phyloP scores from a whole-genome alignment of 2,888 invertebrate species.

The Eueremaeus valkanovi region DNA sequence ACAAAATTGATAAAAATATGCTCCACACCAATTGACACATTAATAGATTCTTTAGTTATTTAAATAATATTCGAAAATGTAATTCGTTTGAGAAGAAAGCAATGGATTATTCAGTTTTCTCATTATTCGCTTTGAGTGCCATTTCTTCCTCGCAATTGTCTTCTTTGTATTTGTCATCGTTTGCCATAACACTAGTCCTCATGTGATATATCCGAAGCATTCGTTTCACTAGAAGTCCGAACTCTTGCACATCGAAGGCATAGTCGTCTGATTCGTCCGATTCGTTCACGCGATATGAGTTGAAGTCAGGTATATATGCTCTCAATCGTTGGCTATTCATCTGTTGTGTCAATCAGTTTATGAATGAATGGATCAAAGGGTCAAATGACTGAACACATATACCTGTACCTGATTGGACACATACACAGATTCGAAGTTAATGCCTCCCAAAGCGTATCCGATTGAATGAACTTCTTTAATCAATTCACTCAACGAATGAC shows the following conservation, averaged over 20 bases:
- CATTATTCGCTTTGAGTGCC: too few relatives aligned
- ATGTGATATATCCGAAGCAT: constrained; percentile 49
- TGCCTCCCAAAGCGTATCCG: constrained; percentile 49
- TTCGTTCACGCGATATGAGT: constrained; percentile 47
- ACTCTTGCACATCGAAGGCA: constrained; percentile 49
- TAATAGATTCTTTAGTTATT: too few relatives aligned
- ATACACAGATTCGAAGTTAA: constrained; percentile 48
- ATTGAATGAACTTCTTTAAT: constrained; percentile 47
- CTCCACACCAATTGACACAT: too few relatives aligned
- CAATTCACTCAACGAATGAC: constrained; percentile 46
- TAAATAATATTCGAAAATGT: too few relatives aligned
- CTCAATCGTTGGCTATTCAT: constrained; percentile 43
- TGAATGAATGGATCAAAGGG: neutral
- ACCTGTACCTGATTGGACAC: constrained; percentile 45
- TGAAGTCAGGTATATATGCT: constrained; percentile 49
- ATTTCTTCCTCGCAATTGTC: neutral
- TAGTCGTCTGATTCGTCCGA: constrained; percentile 47
- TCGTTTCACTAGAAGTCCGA: constrained; percentile 48
- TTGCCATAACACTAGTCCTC: constrained; percentile 2
- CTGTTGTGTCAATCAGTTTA: constrained; percentile 6
- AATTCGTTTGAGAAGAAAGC: too few relatives aligned
- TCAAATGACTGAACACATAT: neutral
- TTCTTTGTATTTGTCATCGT: neutral
- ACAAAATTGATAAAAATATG: too few relatives aligned
- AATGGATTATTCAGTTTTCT: neutral